Evolutionary conservation across 2,888 invertebrate genomes (phyloP).

Genomic region (Lycocerus yunnanus): DNA sequence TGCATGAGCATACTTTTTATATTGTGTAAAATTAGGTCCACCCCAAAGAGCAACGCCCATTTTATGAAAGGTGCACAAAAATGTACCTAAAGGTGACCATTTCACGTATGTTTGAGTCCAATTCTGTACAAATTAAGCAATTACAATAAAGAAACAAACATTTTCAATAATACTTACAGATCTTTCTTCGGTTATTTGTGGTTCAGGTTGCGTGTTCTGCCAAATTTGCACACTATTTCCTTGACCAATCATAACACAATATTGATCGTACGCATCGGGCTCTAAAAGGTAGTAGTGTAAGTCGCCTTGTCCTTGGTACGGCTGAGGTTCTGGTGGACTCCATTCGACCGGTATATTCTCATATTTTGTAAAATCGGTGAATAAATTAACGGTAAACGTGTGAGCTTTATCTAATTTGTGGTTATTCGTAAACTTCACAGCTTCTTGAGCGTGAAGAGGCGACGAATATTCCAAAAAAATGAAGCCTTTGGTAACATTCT

Average conservation of each 20-base stretch:
- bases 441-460: conserved; percentile 82
- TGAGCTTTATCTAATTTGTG: conserved; percentile 96
- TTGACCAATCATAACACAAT: conserved; percentile 83
- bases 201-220: conserved; percentile 90
- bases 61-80: conserved; percentile 94
- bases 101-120: conserved; percentile 97
- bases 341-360: conserved; percentile 90
- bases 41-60: conserved; percentile 98
- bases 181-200: conserved; percentile 79
- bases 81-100: conserved; percentile 98
- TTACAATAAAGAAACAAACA: neutral
- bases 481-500: conserved; percentile 88
- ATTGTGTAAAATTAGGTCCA: conserved; percentile 89
- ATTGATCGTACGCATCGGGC: conserved; percentile 96
- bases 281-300: conserved; percentile 91
- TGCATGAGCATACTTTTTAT: conserved; percentile 87
- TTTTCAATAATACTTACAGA: conserved; percentile 59
- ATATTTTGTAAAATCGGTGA: conserved; percentile 95
- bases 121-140: conserved; percentile 60
- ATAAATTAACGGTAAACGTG: conserved; percentile 90
- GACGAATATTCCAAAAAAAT: conserved; percentile 91
- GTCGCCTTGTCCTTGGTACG: conserved; percentile 91
- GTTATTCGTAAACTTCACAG: conserved; percentile 86
- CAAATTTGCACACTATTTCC: conserved; percentile 77
- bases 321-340: conserved; percentile 87